Base-by-base conservation (phyloP, 2,113 vertebrate species). In the Labrus mixtus region DNA sequence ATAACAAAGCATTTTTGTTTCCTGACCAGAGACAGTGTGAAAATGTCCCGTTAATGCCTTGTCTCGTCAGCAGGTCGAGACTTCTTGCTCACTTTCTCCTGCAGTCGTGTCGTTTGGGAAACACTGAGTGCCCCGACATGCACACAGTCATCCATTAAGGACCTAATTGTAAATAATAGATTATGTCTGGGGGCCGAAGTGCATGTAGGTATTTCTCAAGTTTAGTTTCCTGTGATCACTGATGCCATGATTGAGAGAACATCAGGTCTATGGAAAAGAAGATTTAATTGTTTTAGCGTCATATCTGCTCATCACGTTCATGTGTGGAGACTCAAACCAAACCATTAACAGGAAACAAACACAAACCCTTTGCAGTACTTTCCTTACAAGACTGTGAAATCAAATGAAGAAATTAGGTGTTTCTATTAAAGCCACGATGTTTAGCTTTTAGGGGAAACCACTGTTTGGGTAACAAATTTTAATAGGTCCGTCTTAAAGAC, bases 1-100 rank as follows among this genome's bases (percentile, higher is more conserved):
- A 13, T 51, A n/a, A 43, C 37, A 73, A 70, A 87, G 83, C 86
- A 81, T 87, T 89, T 87, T 64, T 8, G 70, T 82, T 83, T 90
- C 76, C 81, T 57, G 55, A 81, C 56, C 15, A 37, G 72, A 87
- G 79, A 79, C 62, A 0, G 67, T 60, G 73, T 75, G 70, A 73
- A 54, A 61, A 59, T 54, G 54, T 88, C 83, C 79, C 37, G 0
- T 64, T 68, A 70, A 70, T 81, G 88, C 88, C 85, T 90, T 81
- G 80, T 74, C 57, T 65, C 20, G 15, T 46, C 48, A 25, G 74
- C 50, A 33, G 6, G 51, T 54, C 50, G 55, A 59, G 68, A 82
- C 74, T 48, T 48, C 66, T 45, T 13, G 0, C 59, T 45, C 17
- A 0, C 51, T 73, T 33, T 8, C 17, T 22, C 63, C 46, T 56